Evolutionary conservation across 2,113 vertebrate genomes (phyloP).

Genomic region (Ahaetulla prasina): DNA sequence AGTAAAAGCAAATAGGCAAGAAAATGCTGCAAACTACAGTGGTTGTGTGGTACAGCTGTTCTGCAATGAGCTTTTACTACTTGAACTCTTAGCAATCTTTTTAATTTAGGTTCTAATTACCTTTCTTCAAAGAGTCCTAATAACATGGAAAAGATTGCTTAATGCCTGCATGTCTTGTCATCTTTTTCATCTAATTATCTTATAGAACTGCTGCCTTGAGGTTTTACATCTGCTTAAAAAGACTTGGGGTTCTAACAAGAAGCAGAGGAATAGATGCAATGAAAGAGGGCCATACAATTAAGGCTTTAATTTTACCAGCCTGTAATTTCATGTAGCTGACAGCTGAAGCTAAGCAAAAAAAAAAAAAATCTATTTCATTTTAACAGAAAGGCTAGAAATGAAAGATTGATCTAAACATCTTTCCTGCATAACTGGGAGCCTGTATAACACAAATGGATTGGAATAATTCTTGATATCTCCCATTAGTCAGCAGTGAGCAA

Average conservation of each 20-base stretch:
- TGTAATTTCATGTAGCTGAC: conserved; percentile 32
- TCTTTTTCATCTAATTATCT: conserved; percentile 47
- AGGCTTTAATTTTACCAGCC: conserved; percentile 43
- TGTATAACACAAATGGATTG: conserved; percentile 21
- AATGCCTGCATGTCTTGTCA: conserved; percentile 34
- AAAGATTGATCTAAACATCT: conserved; percentile 29
- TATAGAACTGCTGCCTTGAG: conserved; percentile 25
- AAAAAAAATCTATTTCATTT: conserved; percentile 44
- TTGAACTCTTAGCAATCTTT: conserved; percentile 20
- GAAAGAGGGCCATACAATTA: conserved; percentile 23
- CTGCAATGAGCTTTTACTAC: neutral
- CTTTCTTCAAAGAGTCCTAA: conserved; percentile 38
- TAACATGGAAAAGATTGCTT: conserved; percentile 23
- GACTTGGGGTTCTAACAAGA: neutral
- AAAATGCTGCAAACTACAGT: conserved; percentile 5
- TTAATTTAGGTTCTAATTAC: conserved; percentile 26
- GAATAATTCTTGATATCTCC: conserved; percentile 25
- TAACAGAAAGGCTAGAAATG: conserved; percentile 28
- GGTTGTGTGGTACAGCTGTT: neutral
- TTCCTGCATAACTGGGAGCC: neutral
- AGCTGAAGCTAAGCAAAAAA: conserved; percentile 27
- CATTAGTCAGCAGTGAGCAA: neutral
- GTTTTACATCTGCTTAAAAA: conserved; percentile 28
- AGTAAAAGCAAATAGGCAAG: neutral
- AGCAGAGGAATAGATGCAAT: conserved; percentile 20